These are phyloP conservation scores for Luffia ferchaultella DNA, from an alignment of 2,888 invertebrate genomes.

Conservation along the genomic window DNA sequence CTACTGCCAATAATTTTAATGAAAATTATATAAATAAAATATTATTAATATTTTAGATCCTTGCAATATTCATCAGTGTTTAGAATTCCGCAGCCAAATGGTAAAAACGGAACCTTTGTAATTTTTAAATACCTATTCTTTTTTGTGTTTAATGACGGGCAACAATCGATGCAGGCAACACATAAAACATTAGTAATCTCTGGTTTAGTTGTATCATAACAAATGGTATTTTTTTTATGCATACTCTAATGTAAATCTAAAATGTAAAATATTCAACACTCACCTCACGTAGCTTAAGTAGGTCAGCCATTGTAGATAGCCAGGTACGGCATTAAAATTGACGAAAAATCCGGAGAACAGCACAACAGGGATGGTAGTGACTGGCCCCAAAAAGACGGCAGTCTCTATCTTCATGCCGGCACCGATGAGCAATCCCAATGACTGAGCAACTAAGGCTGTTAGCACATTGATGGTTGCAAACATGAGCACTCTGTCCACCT, in stretches of 20 bases:
- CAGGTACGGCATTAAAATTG: conserved; percentile 89
- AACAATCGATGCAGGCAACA: too few species aligned
- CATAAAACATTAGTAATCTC: too few species aligned
- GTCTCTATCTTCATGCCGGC: conserved; percentile 89
- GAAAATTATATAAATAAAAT: too few species aligned
- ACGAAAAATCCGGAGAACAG: conserved; percentile 96
- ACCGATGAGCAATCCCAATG: conserved; percentile 90
- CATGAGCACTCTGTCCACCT: conserved; percentile 82
- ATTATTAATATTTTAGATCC: too few species aligned
- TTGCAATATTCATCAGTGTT: too few species aligned
- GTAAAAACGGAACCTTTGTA: too few species aligned
- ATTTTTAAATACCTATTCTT: too few species aligned
- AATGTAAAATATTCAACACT: not conserved
- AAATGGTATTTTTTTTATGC: too few species aligned
- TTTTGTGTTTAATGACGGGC: too few species aligned
- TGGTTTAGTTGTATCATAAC: too few species aligned
- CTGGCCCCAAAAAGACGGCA: conserved; percentile 83
- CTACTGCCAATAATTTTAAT: too few species aligned
- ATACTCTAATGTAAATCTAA: not conserved
- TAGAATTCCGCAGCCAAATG: too few species aligned
- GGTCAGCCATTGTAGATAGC: conserved; percentile 87
- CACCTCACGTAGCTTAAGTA: conserved; percentile 83
- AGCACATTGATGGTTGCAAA: conserved; percentile 77
- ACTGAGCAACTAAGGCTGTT: conserved; percentile 91
- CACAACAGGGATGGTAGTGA: conserved; percentile 89